Evolutionary conservation across 2,113 vertebrate genomes (phyloP).

Genomic region (Notothenia rossii): DNA sequence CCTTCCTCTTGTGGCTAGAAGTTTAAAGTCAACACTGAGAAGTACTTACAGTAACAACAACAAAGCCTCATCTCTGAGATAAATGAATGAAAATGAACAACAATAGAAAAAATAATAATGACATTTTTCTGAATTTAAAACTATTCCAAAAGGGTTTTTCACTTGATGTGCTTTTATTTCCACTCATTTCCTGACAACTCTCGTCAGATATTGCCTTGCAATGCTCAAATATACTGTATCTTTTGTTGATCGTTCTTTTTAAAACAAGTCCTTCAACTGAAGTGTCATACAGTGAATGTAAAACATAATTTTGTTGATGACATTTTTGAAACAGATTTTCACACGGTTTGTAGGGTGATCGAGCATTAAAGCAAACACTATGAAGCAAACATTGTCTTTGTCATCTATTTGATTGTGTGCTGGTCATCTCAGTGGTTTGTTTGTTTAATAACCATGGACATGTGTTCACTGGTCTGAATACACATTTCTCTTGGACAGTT

Average conservation of each 20-base stretch:
- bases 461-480: constrained; percentile 14
- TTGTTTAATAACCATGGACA: neutral
- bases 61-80: constrained; percentile 46
- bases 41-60: constrained; percentile 31
- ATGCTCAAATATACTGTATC: constrained; percentile 26
- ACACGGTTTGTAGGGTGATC: constrained; percentile 51
- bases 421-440: neutral
- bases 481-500: neutral
- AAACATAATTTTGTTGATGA: constrained; percentile 44
- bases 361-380: constrained; percentile 69
- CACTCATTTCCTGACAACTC: constrained; percentile 20
- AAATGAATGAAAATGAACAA: constrained; percentile 13
- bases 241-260: constrained; percentile 22
- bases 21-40: constrained; percentile 44
- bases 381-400: constrained; percentile 14
- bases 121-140: constrained; percentile 20
- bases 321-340: constrained; percentile 53
- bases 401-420: constrained; percentile 11
- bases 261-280: constrained; percentile 45
- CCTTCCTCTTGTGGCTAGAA: constrained; percentile 58
- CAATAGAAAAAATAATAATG: neutral
- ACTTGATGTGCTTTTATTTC: constrained; percentile 40
- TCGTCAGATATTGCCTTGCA: constrained; percentile 53
- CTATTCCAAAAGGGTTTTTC: constrained; percentile 51
- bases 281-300: constrained; percentile 62